phyloP scores from a whole-genome alignment of 2,888 invertebrate species.

The Eupelmus urozonus region DNA sequence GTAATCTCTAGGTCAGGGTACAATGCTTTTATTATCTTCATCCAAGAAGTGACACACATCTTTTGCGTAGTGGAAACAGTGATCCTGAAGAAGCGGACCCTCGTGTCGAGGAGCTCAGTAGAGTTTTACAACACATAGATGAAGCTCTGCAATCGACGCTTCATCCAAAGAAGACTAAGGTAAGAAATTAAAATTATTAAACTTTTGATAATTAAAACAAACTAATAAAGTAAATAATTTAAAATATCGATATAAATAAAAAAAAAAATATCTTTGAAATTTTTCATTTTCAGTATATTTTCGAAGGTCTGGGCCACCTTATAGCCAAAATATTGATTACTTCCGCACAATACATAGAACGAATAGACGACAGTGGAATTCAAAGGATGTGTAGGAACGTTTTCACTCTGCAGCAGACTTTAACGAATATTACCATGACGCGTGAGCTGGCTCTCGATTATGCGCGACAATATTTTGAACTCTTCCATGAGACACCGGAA shows the following conservation, averaged over 20 bases:
- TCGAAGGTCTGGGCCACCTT: constrained; percentile 92
- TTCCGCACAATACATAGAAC: constrained; percentile 87
- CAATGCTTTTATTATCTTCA: constrained; percentile 96
- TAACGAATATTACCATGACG: constrained; percentile 90
- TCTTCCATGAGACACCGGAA: constrained; percentile 90
- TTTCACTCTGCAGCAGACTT: constrained; percentile 89
- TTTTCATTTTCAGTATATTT: constrained; percentile 84
- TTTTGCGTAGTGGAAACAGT: constrained; percentile 77
- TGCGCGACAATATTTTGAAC: constrained; percentile 92
- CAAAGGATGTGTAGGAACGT: constrained; percentile 92
- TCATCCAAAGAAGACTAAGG: constrained; percentile 87
- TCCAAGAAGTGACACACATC: constrained; percentile 76
- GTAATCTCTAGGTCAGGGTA: constrained; percentile 85
- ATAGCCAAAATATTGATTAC: constrained; percentile 88
- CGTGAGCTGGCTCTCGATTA: constrained; percentile 91
- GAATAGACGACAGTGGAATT: constrained; percentile 89
- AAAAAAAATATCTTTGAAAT: not conserved
- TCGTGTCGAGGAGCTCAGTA: constrained; percentile 87
- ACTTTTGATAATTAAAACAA: not conserved
- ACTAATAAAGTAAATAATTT: not conserved
- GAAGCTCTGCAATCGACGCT: constrained; percentile 87
- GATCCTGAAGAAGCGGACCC: constrained; percentile 88
- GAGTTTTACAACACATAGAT: constrained; percentile 87
- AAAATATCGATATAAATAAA: constrained; percentile 12
- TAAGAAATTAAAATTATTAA: constrained; percentile 71